phyloP scores from a whole-genome alignment of 2,888 invertebrate species.

The Andrena hattorfiana region DNA sequence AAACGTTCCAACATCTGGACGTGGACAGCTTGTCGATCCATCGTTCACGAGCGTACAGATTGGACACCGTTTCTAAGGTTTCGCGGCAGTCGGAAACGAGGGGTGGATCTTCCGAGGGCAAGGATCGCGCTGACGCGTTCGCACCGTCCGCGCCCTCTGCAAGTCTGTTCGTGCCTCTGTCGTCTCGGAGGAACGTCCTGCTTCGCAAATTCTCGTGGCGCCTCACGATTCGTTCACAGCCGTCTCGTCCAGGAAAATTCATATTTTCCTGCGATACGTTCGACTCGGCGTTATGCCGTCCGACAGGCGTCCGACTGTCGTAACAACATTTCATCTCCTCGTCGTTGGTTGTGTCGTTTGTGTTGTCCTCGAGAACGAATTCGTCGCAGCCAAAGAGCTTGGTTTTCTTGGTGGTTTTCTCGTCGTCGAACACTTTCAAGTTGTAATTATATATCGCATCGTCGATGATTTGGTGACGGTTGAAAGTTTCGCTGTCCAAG shows the following conservation, averaged over 20 bases:
- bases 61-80: background rate
- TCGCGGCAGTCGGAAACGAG: background rate
- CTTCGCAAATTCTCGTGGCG: background rate
- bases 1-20: background rate
- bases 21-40: background rate
- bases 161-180: background rate
- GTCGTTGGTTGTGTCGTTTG: background rate
- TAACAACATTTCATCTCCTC: background rate
- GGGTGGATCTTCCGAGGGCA: background rate
- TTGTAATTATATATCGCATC: constrained; percentile 57
- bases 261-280: background rate
- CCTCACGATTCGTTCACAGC: no score
- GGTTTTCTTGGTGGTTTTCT: constrained; percentile 62
- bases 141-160: background rate
- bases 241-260: background rate
- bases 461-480: background rate
- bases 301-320: background rate
- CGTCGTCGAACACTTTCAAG: constrained; percentile 42
- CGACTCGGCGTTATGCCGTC: background rate
- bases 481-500: background rate
- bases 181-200: background rate
- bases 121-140: background rate
- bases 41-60: background rate
- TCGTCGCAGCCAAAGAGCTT: constrained; percentile 63
- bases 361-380: constrained; percentile 27